Evolutionary conservation across 2,113 vertebrate species (phyloP).

Genomic region (Dermatemys mawii): DNA sequence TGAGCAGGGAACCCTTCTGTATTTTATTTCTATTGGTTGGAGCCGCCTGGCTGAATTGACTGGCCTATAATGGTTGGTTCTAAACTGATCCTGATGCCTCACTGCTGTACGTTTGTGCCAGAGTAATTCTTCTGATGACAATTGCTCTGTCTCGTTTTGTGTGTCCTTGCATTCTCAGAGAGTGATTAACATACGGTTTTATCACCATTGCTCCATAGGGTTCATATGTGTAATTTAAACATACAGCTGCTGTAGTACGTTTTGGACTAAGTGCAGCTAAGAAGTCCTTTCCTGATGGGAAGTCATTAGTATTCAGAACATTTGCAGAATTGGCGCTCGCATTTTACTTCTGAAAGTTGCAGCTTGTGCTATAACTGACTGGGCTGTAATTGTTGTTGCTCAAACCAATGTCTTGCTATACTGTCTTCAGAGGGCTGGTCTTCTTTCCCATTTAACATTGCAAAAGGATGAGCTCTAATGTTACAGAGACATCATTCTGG

Average conservation of each 20-base stretch:
- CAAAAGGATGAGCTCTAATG: background rate
- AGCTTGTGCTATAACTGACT: background rate
- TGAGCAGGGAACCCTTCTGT: background rate
- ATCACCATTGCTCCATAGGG: background rate
- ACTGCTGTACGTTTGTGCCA: background rate
- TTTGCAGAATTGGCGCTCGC: background rate
- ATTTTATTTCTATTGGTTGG: background rate
- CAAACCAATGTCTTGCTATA: background rate
- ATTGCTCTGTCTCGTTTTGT: background rate
- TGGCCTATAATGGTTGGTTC: background rate
- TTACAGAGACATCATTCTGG: background rate
- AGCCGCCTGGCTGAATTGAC: background rate
- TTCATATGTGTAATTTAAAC: background rate
- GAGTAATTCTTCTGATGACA: background rate
- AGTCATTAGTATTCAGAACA: background rate
- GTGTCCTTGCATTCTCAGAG: background rate
- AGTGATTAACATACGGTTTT: background rate
- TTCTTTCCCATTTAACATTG: background rate
- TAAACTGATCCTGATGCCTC: background rate
- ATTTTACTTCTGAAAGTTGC: background rate
- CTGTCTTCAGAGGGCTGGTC: background rate
- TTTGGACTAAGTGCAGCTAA: background rate
- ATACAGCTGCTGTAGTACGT: background rate
- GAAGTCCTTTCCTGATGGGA: background rate
- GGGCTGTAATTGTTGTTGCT: background rate